Conservation (phyloP, 2,113 vertebrate genomes). For the Morone chrysops region DNA sequence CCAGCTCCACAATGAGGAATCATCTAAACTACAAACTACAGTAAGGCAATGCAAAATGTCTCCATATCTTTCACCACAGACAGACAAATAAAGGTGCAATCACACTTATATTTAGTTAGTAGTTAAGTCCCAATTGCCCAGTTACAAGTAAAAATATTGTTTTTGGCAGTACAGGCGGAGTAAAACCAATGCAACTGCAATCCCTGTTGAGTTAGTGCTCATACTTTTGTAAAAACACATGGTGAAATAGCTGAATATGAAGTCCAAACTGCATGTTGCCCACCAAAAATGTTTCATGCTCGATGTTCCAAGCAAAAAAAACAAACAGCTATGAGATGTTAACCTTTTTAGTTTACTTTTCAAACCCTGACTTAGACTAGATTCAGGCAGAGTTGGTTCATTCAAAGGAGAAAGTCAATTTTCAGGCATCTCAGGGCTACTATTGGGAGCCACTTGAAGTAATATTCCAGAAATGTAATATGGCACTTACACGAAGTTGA, state of each 20-base stretch:
- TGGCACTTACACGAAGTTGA: neutral
- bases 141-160: slow-evolving; percentile 1
- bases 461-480: neutral
- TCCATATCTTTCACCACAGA: neutral
- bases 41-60: neutral
- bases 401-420: neutral
- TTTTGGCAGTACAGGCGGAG: neutral
- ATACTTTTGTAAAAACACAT: neutral
- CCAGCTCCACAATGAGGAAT: neutral
- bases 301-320: neutral
- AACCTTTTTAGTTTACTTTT: neutral
- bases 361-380: no score
- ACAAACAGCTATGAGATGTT: neutral
- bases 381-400: neutral
- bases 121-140: neutral
- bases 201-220: neutral
- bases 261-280: neutral
- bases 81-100: neutral
- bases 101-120: neutral
- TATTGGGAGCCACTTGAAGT: neutral
- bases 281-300: neutral
- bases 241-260: neutral
- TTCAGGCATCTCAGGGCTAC: neutral
- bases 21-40: neutral
- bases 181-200: slow-evolving; percentile 4